Evolutionary conservation across 2,113 vertebrate species (phyloP).

Genomic region (Varanus salvator): DNA sequence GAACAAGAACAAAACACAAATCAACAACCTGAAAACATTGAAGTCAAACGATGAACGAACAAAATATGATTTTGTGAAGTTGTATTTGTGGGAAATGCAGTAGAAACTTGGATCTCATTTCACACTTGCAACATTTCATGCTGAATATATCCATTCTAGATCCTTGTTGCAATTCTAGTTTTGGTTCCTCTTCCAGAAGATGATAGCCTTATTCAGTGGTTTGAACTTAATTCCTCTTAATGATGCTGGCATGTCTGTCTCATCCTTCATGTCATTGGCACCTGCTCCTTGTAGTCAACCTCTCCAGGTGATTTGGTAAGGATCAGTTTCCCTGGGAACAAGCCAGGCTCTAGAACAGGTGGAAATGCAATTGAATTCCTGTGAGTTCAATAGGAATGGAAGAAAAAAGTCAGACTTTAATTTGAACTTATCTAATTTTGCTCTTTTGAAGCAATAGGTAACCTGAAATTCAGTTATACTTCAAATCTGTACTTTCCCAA

Average conservation of each 20-base stretch:
- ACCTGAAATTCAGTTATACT: too few relatives aligned
- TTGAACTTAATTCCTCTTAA: neutral
- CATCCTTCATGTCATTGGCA: neutral
- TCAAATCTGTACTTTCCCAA: too few relatives aligned
- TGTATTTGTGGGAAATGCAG: neutral
- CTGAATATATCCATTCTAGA: neutral
- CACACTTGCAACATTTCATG: neutral
- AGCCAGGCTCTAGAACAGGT: neutral
- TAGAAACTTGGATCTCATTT: neutral
- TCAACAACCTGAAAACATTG: neutral
- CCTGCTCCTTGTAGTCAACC: neutral
- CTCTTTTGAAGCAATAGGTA: too few relatives aligned
- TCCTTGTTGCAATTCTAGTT: neutral
- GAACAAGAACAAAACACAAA: neutral
- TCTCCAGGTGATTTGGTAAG: neutral
- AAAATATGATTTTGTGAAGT: neutral
- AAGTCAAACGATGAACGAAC: neutral
- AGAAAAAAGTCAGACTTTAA: too few relatives aligned
- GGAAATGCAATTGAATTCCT: too few relatives aligned
- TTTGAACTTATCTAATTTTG: too few relatives aligned
- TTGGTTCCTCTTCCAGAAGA: neutral
- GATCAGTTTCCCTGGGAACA: neutral
- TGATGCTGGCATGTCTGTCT: neutral
- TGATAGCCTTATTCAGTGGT: neutral
- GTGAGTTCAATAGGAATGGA: too few relatives aligned